Evolutionary conservation across 2,113 vertebrate species (phyloP), one percentile per base, ranked within the genome.

Genomic region (Cromileptes altivelis): DNA sequence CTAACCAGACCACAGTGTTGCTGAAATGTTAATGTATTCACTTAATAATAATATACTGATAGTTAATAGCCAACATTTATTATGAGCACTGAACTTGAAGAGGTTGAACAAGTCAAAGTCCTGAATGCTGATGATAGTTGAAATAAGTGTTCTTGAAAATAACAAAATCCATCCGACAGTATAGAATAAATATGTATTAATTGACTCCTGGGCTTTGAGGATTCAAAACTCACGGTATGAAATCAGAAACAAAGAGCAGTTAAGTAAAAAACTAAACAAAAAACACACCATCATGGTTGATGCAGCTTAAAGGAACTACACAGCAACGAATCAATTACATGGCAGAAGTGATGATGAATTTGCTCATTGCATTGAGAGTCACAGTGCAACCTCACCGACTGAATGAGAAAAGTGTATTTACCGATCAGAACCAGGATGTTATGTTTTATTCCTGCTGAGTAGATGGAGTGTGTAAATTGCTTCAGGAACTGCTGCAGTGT

Each of bases 381-480:
- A 60, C 19, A 73, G 62, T 58, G 25, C 6, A 30, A 50, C 49
- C 25, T 81, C 73, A 21, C 3, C 6, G 30, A 21, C 53, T 78
- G 69, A 81, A 81, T 30, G 53, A 62, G 55, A 61, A 60, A 85
- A 76, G 12, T 79, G 56, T 89, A 73, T 81, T 89, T 93, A 92
- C 82, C 9, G 81, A 84, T 89, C 83, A 84, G 58, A 84, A 76
- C 40, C 84, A 80, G 80, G 89, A 84, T 47, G 77, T 81, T 78
- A 63, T 82, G 81, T 80, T 92, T 85, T 84, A 67, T 88, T 85
- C 86, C 90, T 64, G 82, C 83, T 81, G 88, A 79, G 85, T 57
- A 74, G 79, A 88, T 83, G 85, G 84, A 78, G 84, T 85, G 76
- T 82, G 84, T 75, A 89, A 90, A 89, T 82, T 89, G 79, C 84